Evolutionary conservation across 2,797 vertebrate genomes (phyloP).

Genomic region (Mormyrops attenuatus): DNA sequence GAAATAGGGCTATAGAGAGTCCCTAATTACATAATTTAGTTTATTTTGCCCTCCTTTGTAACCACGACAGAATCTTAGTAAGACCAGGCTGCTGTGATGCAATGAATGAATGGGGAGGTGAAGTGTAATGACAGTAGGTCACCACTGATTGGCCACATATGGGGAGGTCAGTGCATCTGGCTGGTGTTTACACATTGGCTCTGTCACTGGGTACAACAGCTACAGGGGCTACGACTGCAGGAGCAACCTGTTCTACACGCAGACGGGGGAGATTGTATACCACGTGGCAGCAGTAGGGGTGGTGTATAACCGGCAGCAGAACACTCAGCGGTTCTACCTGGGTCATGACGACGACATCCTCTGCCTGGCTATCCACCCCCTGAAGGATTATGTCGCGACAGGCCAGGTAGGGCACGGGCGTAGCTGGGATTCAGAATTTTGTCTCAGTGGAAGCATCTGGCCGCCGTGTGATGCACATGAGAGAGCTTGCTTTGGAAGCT

Average conservation of each 20-base stretch:
- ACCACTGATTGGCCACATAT: neutral
- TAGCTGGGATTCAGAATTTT: neutral
- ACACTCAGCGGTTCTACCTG: constrained; percentile 93
- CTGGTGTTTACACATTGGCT: neutral
- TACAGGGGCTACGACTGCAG: constrained; percentile 81
- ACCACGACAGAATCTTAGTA: neutral
- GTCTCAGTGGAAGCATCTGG: neutral
- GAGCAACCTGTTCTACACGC: constrained; percentile 92
- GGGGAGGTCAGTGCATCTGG: neutral
- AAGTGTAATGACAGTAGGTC: neutral
- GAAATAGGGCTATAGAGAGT: neutral
- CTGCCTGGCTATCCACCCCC: constrained; percentile 88
- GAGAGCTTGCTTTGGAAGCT: neutral
- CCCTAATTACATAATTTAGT: neutral
- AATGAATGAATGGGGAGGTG: neutral
- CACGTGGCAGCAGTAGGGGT: constrained; percentile 93
- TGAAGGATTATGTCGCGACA: constrained; percentile 95
- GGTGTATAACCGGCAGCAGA: constrained; percentile 94
- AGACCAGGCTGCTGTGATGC: neutral
- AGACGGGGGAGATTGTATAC: constrained; percentile 96
- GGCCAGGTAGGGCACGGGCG: constrained; percentile 75
- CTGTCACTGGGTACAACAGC: constrained; percentile 45
- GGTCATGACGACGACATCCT: constrained; percentile 96
- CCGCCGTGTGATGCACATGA: neutral
- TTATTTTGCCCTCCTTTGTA: neutral